Base-by-base conservation (phyloP, 2,888 invertebrate species). In the Caenorhabditis sp. region DNA sequence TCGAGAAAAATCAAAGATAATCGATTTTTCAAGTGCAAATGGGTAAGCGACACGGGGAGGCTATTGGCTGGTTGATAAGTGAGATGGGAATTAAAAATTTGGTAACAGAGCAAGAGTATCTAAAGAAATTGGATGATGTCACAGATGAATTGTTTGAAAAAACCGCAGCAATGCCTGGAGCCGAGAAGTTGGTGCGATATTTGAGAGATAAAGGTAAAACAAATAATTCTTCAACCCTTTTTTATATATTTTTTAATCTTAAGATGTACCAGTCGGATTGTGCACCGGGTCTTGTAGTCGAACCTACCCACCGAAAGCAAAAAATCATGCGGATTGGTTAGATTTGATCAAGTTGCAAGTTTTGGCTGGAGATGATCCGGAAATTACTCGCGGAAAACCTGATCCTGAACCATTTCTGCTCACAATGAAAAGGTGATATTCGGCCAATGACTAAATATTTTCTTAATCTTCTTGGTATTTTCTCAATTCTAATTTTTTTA, bases 371-470 rank as follows among this genome's bases (percentile, higher is more conserved):
- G 91, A 92, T 17, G 95, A 96, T 87, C 92, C 92, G 0, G 94
- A 93, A 70, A 94, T 95, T 0, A 93, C 92, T 85, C 90, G 91
- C 70, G 94, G 95, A 1, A 96, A 96, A 89, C 95, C 95, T 0
- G 91, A 92, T 65, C 95, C 95, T 0, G 95, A 95, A 87, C 93
- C 94, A 80, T 96, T 94, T 87, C 88, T 93, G 20, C 91, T 94
- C 0, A 85, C 87, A 0, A 80, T 84, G 76, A 68, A 69, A 62
- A 66, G 67, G 76, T 77, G 31, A 31, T n/a, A n/a, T n/a, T n/a
- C n/a, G n/a, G n/a, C n/a, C n/a, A n/a, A n/a, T n/a, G n/a, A n/a
- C n/a, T n/a, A n/a, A n/a, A n/a, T n/a, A n/a, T n/a, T n/a, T n/a
- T n/a, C n/a, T n/a, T n/a, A n/a, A n/a, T n/a, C n/a, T n/a, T n/a